phyloP scores from a whole-genome alignment of 2,888 invertebrate species.

The Mesorhabditis spiculigera region DNA sequence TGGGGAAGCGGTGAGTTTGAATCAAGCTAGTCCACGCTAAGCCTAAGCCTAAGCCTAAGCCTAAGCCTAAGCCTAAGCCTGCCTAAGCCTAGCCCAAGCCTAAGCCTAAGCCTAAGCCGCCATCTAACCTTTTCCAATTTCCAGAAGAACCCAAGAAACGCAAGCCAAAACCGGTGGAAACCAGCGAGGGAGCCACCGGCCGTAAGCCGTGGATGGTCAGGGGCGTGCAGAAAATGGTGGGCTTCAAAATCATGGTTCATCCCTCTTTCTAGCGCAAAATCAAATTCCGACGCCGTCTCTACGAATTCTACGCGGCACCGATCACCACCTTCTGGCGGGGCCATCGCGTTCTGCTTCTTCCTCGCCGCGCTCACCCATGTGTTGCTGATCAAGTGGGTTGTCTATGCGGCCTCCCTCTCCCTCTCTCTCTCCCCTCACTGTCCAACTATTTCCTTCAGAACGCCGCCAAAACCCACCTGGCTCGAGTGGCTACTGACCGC shows the following conservation, averaged over 20 bases:
- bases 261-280: slow-evolving; percentile 30
- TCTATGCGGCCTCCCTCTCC: too few species aligned
- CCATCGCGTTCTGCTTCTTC: slow-evolving; percentile 61
- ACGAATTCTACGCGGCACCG: slow-evolving; percentile 97
- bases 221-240: slow-evolving; percentile 5
- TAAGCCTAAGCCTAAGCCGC: background rate
- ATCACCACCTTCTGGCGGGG: slow-evolving; percentile 98
- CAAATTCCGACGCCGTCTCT: slow-evolving; percentile 64
- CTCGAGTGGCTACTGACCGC: slow-evolving; percentile 51
- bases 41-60: background rate
- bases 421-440: too few species aligned
- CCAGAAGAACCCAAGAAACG: too few species aligned
- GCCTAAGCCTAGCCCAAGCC: background rate
- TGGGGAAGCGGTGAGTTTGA: too few species aligned
- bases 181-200: slow-evolving; percentile 5
- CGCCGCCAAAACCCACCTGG: slow-evolving; percentile 37
- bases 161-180: too few species aligned
- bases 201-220: slow-evolving; percentile 5
- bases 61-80: background rate
- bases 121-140: background rate
- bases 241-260: slow-evolving; percentile 8
- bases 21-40: too few species aligned
- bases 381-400: slow-evolving; percentile 42
- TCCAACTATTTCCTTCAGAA: slow-evolving; percentile 17
- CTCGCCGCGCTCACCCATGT: slow-evolving; percentile 50